These are phyloP conservation scores for Pseudorasbora parva DNA, from an alignment of 2,113 vertebrate species.

Conservation along the genomic window DNA sequence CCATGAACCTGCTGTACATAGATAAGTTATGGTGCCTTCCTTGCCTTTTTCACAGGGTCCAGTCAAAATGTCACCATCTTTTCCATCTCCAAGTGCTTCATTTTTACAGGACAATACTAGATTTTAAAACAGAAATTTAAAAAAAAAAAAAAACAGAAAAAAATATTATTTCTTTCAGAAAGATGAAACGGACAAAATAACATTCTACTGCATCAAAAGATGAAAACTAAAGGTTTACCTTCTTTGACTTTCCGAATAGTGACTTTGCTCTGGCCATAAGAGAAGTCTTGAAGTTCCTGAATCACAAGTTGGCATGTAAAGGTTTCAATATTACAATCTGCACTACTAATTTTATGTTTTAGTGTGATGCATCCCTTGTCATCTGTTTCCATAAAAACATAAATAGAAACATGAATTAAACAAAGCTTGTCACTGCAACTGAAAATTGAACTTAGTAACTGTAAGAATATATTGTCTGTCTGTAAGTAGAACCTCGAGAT, in stretches of 20 bases:
- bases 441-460: neutral
- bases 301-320: neutral
- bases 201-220: neutral
- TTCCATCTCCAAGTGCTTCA: slow-evolving; percentile 32
- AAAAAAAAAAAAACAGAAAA: neutral
- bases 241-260: neutral
- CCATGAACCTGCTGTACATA: slow-evolving; percentile 9
- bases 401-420: neutral
- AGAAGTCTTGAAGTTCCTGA: fast-evolving
- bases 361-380: neutral
- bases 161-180: neutral
- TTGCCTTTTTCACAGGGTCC: neutral
- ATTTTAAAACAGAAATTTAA: too few relatives aligned
- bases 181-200: neutral
- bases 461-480: neutral
- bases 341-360: neutral
- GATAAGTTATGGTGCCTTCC: neutral
- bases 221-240: neutral
- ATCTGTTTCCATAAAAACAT: neutral
- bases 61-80: fast-evolving
- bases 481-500: slow-evolving; percentile 8
- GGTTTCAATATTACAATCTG: fast-evolving
- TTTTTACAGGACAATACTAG: neutral
- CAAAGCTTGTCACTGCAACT: neutral
- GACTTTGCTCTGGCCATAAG: neutral